Base-by-base conservation (phyloP, 1,140 invertebrate species). In the Bombus difficillimus region DNA sequence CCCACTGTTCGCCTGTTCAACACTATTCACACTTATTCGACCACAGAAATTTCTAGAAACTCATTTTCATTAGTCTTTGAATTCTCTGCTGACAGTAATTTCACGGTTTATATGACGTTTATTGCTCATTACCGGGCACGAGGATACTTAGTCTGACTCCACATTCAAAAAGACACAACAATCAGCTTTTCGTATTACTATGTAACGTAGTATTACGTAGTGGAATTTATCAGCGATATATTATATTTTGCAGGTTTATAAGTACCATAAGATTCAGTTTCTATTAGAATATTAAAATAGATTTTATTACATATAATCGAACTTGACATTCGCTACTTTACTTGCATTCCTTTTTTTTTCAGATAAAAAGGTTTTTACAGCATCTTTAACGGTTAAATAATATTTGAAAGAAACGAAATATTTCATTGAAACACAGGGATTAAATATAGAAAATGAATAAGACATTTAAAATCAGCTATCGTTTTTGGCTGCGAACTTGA, bases 81-180 rank as follows among this genome's bases (percentile, higher is more conserved):
- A 62, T 28, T 32, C 28, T 22, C 1, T 8, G 57, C 22, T n/a
- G 28, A 10, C 28, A 77, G 57, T 62, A 77, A 77, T 77, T 77
- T 77, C 37, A 22, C 57, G n/a, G 75, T n/a, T 77, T 41, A 77
- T 28, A 32, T n/a, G 75, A 77, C 75, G 37, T 59, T 77, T 77
- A 62, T 77, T 62, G 41, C 75, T 62, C 57, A 62, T 64, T 77
- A 32, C 25, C 57, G 1, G 25, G 4, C 25, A 39, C 10, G 32
- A 39, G 8, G 25, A 37, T 28, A 18, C 34, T 76, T 13, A 22
- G n/a, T 59, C 41, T 18, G 32, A n/a, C 6, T 34, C 4, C 22
- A 15, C 18, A 22, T 22, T 8, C 18, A 22, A 53, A 53, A 22
- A 53, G 47, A 53, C 47, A 22, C 47, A 22, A 18, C 47, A 53